Evolutionary conservation across 2,888 invertebrate species (phyloP), one percentile per base, ranked within the genome.

Genomic region (Steromphala cineraria): DNA sequence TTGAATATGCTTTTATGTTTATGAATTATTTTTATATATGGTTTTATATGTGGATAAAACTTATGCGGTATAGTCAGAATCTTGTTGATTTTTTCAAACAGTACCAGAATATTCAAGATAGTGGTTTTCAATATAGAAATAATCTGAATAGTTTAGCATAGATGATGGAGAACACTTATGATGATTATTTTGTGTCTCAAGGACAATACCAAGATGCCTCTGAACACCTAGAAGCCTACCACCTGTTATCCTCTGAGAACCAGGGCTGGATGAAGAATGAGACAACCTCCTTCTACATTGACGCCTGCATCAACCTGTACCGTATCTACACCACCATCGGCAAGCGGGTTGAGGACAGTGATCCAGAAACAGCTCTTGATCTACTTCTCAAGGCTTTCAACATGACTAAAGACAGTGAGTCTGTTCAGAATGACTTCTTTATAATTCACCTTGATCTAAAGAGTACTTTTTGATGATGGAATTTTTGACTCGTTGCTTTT

Each of bases 381-480:
- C 91, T 87, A 80, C 87, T 93, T 8, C 87, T 84, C 31, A 90
- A 92, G 75, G 93, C 93, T 15, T 89, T 91, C 75, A 89, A 91
- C 67, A 91, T 88, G 86, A 90, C 93, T 13, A 90, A 89, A 83
- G 92, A 92, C 89, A 90, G 93, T 93, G 81, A 87, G 90, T 85
- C 4, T 36, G n/a, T 46, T 46, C 10, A n/a, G n/a, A 31, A 36
- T 74, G 17, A 36, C 7, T 36, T 46, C 46, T 74, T 2, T 7
- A n/a, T n/a, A n/a, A 17, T 15, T 24, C 17, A 0, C 31, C 15
- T 55, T 55, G 13, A 67, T n/a, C 19, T 67, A 52, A 46, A 19
- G 21, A 21, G 62, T 24, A 4, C 2, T 21, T n/a, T 36, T 36
- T 5, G 46, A 46, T 46, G 5, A 10, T 10, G 4, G 46, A 8